Conservation (phyloP, 2,113 vertebrate genomes). For the Coptodon rendalli region DNA sequence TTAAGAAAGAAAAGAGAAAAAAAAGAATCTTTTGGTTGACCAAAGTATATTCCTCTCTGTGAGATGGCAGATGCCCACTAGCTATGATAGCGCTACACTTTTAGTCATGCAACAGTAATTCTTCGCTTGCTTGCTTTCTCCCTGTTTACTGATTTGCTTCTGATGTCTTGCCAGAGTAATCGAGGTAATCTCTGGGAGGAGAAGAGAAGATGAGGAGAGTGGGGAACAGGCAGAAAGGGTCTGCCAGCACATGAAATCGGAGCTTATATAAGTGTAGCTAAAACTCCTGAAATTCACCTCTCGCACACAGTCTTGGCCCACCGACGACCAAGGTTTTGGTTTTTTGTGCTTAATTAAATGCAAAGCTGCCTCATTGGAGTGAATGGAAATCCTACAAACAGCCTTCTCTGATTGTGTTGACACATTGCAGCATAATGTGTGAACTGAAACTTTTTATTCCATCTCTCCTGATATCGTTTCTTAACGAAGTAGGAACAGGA, state of each 20-base stretch:
- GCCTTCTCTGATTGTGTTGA: neutral
- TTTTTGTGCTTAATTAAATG: neutral
- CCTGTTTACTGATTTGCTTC: conserved; percentile 35
- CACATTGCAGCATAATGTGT: neutral
- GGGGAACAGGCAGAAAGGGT: conserved; percentile 17
- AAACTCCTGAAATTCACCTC: conserved; percentile 39
- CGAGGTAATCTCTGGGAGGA: conserved; percentile 53
- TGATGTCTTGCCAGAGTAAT: conserved; percentile 59
- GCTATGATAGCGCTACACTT: conserved; percentile 30
- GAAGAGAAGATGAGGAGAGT: conserved; percentile 24
- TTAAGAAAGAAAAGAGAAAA: neutral
- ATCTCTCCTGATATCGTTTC: neutral
- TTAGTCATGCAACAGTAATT: conserved; percentile 43
- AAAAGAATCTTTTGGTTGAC: conserved; percentile 15
- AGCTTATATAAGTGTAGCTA: conserved; percentile 26
- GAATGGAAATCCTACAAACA: neutral
- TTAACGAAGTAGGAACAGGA: neutral
- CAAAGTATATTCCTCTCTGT: conserved; percentile 11
- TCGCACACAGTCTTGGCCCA: neutral
- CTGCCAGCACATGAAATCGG: conserved; percentile 46
- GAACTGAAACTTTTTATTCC: neutral
- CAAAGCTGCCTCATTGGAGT: neutral
- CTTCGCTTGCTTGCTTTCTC: conserved; percentile 21
- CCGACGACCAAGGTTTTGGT: neutral
- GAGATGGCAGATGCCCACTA: conserved; percentile 13